phyloP scores from a whole-genome alignment of 2,888 invertebrate species.

The Craniophora ligustri region DNA sequence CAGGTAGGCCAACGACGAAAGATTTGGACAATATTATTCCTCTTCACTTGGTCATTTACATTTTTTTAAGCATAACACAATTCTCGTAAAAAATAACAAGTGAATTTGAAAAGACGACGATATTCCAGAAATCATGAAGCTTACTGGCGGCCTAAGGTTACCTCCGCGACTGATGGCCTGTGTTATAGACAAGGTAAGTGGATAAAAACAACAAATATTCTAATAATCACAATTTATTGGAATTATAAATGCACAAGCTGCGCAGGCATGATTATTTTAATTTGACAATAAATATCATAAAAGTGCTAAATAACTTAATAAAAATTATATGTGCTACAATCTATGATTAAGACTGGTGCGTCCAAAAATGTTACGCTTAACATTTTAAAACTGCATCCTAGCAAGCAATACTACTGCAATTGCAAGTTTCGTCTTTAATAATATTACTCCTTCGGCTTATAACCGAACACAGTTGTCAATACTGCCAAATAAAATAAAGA shows the following conservation, averaged over 20 bases:
- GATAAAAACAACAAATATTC: constrained; percentile 60
- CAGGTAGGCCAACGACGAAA: too few species aligned
- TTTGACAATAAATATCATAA: constrained; percentile 82
- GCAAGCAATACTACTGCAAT: constrained; percentile 57
- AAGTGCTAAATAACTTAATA: constrained; percentile 83
- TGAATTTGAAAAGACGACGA: too few species aligned
- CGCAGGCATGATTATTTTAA: constrained; percentile 79
- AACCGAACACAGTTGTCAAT: constrained; percentile 42
- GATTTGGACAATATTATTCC: too few species aligned
- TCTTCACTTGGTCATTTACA: too few species aligned
- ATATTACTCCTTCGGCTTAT: constrained; percentile 58
- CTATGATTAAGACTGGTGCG: constrained; percentile 85
- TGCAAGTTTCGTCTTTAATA: constrained; percentile 54
- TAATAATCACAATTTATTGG: constrained; percentile 87
- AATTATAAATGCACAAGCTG: constrained; percentile 87
- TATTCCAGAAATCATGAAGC: too few species aligned
- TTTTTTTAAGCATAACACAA: too few species aligned
- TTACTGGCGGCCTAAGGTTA: too few species aligned
- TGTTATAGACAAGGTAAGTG: constrained; percentile 14
- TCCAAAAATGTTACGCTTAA: constrained; percentile 69
- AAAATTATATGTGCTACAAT: constrained; percentile 75
- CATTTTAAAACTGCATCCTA: constrained; percentile 64
- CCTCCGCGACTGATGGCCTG: too few species aligned
- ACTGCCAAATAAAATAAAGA: constrained; percentile 45
- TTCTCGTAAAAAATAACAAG: too few species aligned